Evolutionary conservation across 2,113 vertebrate genomes (phyloP), one percentile per base, ranked within the genome.

Genomic region (Larimichthys crocea): DNA sequence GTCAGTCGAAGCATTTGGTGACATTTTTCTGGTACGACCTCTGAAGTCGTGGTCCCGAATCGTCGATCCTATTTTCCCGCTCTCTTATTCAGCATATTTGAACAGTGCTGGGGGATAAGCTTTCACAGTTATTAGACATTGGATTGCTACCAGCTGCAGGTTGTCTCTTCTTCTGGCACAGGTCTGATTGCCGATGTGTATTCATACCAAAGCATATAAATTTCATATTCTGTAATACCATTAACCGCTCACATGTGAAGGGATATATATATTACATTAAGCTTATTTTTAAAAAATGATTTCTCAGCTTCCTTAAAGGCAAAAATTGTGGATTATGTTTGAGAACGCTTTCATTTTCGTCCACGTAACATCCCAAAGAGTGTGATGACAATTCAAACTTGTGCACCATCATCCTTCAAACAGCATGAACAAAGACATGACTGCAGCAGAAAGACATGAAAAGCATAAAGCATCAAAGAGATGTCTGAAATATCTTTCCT

Each of bases 81-180:
- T 52, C 19, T 72, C 49, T 53, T 3, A 52, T 62, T 46, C 55
- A 55, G 31, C 49, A 59, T 66, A 79, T 83, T 79, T 79, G 64
- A 85, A 84, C 63, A 26, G 29, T 60, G 77, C 77, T 64, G 44
- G n/a, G 67, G 83, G 74, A 67, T 44, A 76, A 63, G 82, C 60
- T 75, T 86, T 86, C 62, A 86, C 73, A 85, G 52, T 57, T 59
- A 66, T 86, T 65, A 84, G 55, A 52, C 59, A 24, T 4, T 80
- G 78, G 75, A 71, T 56, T 61, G 29, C 20, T 20, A 60, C 60
- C 60, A 87, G 80, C 73, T 70, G 61, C 68, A 62, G 29, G 24
- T 20, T 87, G 29, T 55, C 67, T 82, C 29, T 62, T 70, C 55
- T 59, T 71, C 52, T 74, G 56, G 70, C 60, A 78, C 29, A 63